Conservation (phyloP, 2,797 vertebrate genomes). For the Danio choprae region DNA sequence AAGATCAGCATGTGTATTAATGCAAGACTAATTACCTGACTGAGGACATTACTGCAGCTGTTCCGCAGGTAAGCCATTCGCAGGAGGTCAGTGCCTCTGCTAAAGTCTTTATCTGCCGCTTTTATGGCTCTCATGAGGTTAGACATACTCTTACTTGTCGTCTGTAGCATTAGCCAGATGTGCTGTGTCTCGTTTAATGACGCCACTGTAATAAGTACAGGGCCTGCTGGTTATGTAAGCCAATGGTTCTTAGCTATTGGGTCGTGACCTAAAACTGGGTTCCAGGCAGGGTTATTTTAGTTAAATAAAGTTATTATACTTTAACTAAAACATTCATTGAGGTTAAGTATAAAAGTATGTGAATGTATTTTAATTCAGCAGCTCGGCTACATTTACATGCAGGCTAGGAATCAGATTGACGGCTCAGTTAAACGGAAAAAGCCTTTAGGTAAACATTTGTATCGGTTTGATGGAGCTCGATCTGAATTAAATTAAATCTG, state of each 20-base stretch:
- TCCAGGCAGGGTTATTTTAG: neutral
- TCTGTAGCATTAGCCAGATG: conserved; percentile 53
- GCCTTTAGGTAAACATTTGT: too few species aligned
- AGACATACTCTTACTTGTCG: conserved; percentile 51
- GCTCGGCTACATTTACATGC: too few species aligned
- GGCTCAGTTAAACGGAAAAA: too few species aligned
- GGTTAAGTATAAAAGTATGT: too few species aligned
- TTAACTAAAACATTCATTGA: neutral
- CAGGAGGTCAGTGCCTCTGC: conserved; percentile 69
- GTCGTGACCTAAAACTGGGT: conserved; percentile 7
- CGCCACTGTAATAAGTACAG: conserved; percentile 31
- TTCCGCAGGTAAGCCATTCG: conserved; percentile 73
- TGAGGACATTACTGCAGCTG: conserved; percentile 73
- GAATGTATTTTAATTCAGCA: too few species aligned
- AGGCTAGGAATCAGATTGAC: too few species aligned
- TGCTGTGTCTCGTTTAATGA: conserved; percentile 54
- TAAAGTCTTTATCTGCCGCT: conserved; percentile 69
- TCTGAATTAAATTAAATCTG: too few species aligned
- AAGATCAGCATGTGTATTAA: conserved; percentile 77
- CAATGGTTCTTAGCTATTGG: conserved; percentile 4
- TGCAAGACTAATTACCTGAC: conserved; percentile 80
- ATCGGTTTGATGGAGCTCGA: too few species aligned
- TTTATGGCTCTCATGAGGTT: conserved; percentile 76
- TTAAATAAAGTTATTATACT: neutral
- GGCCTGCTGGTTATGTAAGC: conserved; percentile 36